phyloP scores from a whole-genome alignment of 2,113 vertebrate species.

The Shinisaurus crocodilurus region DNA sequence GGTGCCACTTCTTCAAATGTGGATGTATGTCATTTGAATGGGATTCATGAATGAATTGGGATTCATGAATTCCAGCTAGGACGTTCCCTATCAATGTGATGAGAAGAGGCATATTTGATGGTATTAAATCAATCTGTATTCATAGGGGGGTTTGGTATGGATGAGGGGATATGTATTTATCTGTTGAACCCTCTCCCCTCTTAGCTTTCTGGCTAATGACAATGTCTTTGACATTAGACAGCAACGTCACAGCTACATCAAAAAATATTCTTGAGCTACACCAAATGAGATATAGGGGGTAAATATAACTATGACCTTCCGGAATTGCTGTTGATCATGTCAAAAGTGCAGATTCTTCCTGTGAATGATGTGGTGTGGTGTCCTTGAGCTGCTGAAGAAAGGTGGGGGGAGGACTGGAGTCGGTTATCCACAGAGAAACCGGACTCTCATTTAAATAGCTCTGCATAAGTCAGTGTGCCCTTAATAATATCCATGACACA shows the following conservation, averaged over 20 bases:
- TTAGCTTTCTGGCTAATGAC: not conserved
- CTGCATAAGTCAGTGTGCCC: constrained; percentile 2
- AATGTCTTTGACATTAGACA: not conserved
- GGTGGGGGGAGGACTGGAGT: not conserved
- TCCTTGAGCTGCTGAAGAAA: not conserved
- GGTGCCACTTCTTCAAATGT: not conserved
- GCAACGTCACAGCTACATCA: constrained; percentile 1
- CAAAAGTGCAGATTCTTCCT: not conserved
- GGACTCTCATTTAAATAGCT: not conserved
- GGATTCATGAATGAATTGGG: no score
- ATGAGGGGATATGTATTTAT: not conserved
- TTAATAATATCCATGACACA: not conserved
- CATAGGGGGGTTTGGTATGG: not conserved
- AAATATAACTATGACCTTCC: not conserved
- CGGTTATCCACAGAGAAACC: not conserved
- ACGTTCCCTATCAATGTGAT: constrained; percentile 4
- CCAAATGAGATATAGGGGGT: not conserved
- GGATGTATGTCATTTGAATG: not conserved
- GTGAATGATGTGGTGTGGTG: not conserved
- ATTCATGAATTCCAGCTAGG: constrained; percentile 34
- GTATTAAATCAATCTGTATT: not conserved
- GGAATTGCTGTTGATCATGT: constrained; percentile 2
- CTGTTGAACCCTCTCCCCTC: not conserved
- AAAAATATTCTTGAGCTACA: not conserved
- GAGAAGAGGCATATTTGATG: constrained; percentile 34